These are phyloP conservation scores for Morone chrysops DNA, from an alignment of 2,113 vertebrate species.

Conservation along the genomic window DNA sequence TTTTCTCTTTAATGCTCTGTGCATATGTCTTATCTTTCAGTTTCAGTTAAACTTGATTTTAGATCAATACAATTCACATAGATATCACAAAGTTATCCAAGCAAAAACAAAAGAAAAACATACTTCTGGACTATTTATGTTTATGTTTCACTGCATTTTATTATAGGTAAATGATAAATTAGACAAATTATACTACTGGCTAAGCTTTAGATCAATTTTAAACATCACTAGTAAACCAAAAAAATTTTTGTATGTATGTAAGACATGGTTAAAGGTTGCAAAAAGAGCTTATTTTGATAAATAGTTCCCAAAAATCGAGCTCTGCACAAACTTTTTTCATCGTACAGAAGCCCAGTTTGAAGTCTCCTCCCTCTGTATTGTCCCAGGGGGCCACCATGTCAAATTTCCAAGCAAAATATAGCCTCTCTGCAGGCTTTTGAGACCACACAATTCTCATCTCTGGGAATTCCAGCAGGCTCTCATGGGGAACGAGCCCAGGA, in stretches of 20 bases:
- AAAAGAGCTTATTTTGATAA: conserved; percentile 6
- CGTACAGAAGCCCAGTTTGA: conserved; percentile 44
- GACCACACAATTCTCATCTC: conserved; percentile 68
- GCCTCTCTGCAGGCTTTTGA: conserved; percentile 67
- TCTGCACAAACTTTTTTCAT: conserved; percentile 9
- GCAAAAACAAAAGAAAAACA: background rate
- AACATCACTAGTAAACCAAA: background rate
- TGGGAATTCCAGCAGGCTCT: conserved; percentile 79
- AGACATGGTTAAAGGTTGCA: background rate
- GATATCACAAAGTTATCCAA: no score
- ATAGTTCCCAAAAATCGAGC: conserved; percentile 24
- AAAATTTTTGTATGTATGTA: background rate
- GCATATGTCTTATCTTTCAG: background rate
- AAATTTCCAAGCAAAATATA: conserved; percentile 71
- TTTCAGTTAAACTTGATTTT: conserved; percentile 4
- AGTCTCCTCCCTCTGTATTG: conserved; percentile 62
- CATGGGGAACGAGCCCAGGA: conserved; percentile 73
- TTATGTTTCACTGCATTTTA: background rate
- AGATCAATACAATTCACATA: background rate
- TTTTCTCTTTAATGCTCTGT: background rate
- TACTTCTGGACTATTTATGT: background rate
- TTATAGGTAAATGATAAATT: background rate
- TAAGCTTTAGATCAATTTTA: background rate
- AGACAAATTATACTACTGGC: background rate
- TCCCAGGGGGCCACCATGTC: conserved; percentile 71